phyloP scores from a whole-genome alignment of 2,888 invertebrate genomes.

The Drosophila glabriapex region DNA sequence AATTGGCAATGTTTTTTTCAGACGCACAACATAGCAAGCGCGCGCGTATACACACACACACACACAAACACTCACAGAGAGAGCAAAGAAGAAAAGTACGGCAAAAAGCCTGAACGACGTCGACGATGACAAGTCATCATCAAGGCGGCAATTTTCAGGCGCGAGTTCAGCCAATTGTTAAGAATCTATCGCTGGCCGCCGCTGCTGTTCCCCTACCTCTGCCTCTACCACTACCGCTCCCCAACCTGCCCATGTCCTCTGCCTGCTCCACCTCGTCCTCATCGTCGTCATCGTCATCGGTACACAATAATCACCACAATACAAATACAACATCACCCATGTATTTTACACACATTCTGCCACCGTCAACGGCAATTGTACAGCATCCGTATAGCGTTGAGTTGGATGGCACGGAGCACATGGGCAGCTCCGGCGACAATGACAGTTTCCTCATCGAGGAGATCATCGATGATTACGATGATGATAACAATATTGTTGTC shows the following conservation, averaged over 20 bases:
- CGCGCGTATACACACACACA: constrained; percentile 54
- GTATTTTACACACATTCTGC: constrained; percentile 77
- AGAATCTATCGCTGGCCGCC: constrained; percentile 80
- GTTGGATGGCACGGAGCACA: constrained; percentile 69
- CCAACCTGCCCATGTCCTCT: constrained; percentile 39
- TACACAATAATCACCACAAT: constrained; percentile 37
- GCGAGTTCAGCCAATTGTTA: constrained; percentile 73
- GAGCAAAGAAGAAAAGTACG: constrained; percentile 13
- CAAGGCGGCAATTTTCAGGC: constrained; percentile 73
- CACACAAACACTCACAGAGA: constrained; percentile 21
- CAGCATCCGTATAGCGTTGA: constrained; percentile 72
- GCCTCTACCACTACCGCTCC: constrained; percentile 14
- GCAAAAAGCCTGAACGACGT: constrained; percentile 30
- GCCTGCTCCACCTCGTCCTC: constrained; percentile 17
- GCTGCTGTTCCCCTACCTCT: constrained; percentile 73
- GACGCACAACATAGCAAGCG: constrained; percentile 52
- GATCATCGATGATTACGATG: constrained; percentile 81
- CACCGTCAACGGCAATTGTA: constrained; percentile 57
- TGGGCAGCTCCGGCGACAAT: constrained; percentile 58
- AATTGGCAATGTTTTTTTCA: constrained; percentile 60
- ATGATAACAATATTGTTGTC: constrained; percentile 80
- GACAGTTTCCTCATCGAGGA: constrained; percentile 81
- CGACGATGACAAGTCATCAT: constrained; percentile 77
- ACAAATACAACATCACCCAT: constrained; percentile 69
- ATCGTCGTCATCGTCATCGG: constrained; percentile 40